Percentiles rank a stretch among this genome's conserved stretches.
Evolutionary conservation across 2,113 vertebrate genomes (phyloP).

Genomic region (Oncorhynchus clarkii): DNA sequence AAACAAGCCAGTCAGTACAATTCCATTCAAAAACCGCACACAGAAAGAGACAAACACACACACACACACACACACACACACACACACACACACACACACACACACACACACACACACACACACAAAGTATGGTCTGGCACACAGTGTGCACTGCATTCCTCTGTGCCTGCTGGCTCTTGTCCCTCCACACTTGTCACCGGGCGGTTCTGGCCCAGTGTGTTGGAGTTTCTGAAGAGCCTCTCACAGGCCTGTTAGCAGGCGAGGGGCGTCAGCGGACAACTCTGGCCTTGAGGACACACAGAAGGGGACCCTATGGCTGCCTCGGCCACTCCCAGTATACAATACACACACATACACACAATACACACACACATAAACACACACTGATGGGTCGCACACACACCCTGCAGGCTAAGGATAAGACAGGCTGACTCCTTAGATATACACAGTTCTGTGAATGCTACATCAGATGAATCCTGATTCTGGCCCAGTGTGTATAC

Average conservation of each 20-base stretch:
- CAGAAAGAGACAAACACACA: neutral
- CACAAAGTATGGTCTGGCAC: neutral
- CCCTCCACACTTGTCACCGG: conserved; percentile 72
- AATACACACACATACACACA: conserved; percentile 14
- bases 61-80: neutral
- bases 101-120: conserved; percentile 5
- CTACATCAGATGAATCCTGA: no score
- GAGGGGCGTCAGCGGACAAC: conserved; percentile 72
- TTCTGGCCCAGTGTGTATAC: no score
- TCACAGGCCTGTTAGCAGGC: conserved; percentile 70
- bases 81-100: neutral
- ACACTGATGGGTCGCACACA: conserved; percentile 18
- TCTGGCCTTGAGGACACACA: conserved; percentile 42
- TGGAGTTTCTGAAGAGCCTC: conserved; percentile 64
- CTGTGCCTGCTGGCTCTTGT: conserved; percentile 67
- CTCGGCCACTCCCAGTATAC: no score
- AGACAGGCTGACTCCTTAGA: no score
- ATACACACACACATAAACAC: conserved; percentile 15
- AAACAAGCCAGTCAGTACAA: neutral
- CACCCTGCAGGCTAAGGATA: neutral
- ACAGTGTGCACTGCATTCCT: conserved; percentile 54
- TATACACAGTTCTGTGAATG: no score
- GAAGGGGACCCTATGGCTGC: conserved; percentile 21
- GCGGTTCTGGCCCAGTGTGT: conserved; percentile 54
- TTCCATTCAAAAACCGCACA: neutral